phyloP scores from a whole-genome alignment of 2,888 invertebrate species.

The Watsonalla cultraria region DNA sequence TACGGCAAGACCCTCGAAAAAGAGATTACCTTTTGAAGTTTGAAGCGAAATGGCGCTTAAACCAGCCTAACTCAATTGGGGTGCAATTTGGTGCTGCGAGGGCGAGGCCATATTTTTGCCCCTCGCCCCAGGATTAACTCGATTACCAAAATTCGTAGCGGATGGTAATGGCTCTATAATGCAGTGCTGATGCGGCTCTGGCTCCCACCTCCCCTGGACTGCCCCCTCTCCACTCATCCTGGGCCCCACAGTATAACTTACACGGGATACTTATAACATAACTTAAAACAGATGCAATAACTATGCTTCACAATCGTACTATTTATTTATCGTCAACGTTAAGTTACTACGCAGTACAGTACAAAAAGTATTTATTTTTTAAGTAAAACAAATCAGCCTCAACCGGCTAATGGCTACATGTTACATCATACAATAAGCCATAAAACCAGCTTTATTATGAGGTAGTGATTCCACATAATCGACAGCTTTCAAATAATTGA shows the following conservation, averaged over 20 bases:
- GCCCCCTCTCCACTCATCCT: too few relatives aligned
- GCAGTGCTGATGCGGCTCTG: conserved; percentile 25
- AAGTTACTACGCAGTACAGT: neutral
- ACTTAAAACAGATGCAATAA: too few relatives aligned
- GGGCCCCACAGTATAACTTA: too few relatives aligned
- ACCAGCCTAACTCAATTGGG: conserved; percentile 50
- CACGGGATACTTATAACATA: too few relatives aligned
- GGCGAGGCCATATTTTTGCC: conserved; percentile 30
- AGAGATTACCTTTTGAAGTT: conserved; percentile 50
- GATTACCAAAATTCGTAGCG: conserved; percentile 44
- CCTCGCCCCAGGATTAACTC: conserved; percentile 35
- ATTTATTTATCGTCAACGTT: neutral
- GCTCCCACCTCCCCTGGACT: conserved; percentile 1
- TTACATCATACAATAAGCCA: too few relatives aligned
- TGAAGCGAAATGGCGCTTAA: conserved; percentile 43
- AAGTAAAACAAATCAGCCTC: too few relatives aligned
- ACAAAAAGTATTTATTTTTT: neutral
- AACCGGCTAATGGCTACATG: too few relatives aligned
- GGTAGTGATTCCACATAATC: too few relatives aligned
- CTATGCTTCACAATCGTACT: too few relatives aligned
- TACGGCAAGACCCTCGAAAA: conserved; percentile 19
- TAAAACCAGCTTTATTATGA: too few relatives aligned
- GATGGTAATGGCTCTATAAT: conserved; percentile 40
- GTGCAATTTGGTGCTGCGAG: conserved; percentile 29
- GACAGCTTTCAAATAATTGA: too few relatives aligned